Percentiles rank a stretch among this genome's conserved stretches.
Evolutionary conservation across 1,140 invertebrate species (phyloP).

Genomic region (Hyphantria cunea): DNA sequence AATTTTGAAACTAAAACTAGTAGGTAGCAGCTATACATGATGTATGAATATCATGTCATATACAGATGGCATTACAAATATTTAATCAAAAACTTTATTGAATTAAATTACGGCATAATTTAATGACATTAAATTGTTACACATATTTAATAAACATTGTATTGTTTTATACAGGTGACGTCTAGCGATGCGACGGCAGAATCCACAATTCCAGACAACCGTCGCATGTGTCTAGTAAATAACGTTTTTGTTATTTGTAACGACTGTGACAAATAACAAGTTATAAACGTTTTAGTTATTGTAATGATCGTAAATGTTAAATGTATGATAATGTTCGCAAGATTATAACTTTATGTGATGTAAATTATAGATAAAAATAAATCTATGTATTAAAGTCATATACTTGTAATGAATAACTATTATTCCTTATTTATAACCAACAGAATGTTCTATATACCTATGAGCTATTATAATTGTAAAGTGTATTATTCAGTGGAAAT

Average conservation of each 20-base stretch:
- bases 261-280: conserved; percentile 12
- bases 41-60: too few relatives aligned
- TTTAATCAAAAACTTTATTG: too few relatives aligned
- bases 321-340: too few relatives aligned
- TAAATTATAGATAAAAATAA: too few relatives aligned
- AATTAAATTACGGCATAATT: too few relatives aligned
- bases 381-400: too few relatives aligned
- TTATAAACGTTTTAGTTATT: too few relatives aligned
- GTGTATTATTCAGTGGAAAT: conserved; percentile 23
- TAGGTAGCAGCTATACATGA: too few relatives aligned
- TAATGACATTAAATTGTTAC: not conserved
- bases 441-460: conserved; percentile 1
- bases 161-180: conserved; percentile 63
- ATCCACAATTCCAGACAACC: conserved; percentile 68
- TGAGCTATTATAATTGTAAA: conserved; percentile 11
- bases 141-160: not conserved
- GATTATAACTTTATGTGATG: too few relatives aligned
- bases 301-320: too few relatives aligned
- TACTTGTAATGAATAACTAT: not conserved
- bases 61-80: too few relatives aligned
- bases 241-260: conserved; percentile 20
- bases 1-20: too few relatives aligned
- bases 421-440: conserved; percentile 11
- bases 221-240: conserved; percentile 66
- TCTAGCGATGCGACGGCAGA: conserved; percentile 65